Percentiles rank a stretch among this genome's conserved stretches.
These are phyloP conservation scores for Anabacerthia variegaticeps DNA, from an alignment of 2,797 vertebrate genomes.

Conservation along the genomic window DNA sequence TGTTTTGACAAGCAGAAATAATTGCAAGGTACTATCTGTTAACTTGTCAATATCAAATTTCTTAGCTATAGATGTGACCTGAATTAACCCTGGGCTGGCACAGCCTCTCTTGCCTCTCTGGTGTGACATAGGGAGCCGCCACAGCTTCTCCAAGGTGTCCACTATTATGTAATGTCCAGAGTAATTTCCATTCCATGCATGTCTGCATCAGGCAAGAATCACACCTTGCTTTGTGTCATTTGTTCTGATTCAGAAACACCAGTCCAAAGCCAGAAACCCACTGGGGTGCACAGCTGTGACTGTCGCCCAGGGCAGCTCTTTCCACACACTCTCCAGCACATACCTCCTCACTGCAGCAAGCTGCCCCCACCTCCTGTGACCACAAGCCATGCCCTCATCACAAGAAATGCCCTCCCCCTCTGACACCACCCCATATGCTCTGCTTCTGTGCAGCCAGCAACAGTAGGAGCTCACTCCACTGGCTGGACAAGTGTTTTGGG, in stretches of 20 bases:
- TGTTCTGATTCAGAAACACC: background rate
- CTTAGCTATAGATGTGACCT: background rate
- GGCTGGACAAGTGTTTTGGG: background rate
- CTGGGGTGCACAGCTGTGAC: accelerated
- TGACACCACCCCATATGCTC: background rate
- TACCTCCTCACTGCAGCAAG: background rate
- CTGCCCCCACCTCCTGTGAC: background rate
- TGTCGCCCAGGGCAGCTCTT: background rate
- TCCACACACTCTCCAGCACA: background rate
- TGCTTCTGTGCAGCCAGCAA: background rate
- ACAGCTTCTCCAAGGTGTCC: background rate
- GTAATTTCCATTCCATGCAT: background rate
- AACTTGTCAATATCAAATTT: background rate
- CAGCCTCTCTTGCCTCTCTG: background rate
- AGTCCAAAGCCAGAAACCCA: background rate
- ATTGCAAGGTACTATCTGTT: background rate
- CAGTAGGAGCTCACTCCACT: accelerated
- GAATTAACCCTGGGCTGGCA: background rate
- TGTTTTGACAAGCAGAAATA: background rate
- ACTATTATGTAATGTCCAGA: background rate
- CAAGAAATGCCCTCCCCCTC: background rate
- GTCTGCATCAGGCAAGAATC: background rate
- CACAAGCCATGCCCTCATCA: background rate
- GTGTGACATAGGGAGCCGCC: accelerated
- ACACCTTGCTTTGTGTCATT: background rate